These are phyloP conservation scores for Tribolium freemani DNA, from an alignment of 2,888 invertebrate species.

Conservation along the genomic window DNA sequence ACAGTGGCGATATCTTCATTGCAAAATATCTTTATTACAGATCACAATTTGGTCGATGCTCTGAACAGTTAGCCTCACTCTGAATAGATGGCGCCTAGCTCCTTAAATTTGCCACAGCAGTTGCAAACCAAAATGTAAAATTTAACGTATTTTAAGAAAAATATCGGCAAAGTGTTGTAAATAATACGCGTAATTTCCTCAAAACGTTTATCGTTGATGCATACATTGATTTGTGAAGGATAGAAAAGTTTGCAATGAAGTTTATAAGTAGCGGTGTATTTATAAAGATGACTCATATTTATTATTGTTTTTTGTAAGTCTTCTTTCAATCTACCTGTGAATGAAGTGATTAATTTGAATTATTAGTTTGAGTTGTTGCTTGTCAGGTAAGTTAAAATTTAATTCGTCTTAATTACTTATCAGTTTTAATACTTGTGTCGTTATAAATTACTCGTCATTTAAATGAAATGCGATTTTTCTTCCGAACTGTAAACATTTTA, in stretches of 20 bases:
- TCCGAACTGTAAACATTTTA: background rate
- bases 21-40: background rate
- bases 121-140: background rate
- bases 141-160: background rate
- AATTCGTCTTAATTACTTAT: slow-evolving; percentile 16
- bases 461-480: background rate
- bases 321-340: slow-evolving; percentile 45
- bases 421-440: slow-evolving; percentile 14
- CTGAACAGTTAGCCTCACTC: background rate
- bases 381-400: slow-evolving; percentile 33
- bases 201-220: background rate
- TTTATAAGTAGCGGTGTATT: slow-evolving; percentile 55
- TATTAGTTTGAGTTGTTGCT: slow-evolving; percentile 24
- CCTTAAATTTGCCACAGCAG: background rate
- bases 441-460: slow-evolving; percentile 1
- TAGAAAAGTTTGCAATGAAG: slow-evolving; percentile 45
- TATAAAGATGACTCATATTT: slow-evolving; percentile 55
- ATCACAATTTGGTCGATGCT: background rate
- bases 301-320: slow-evolving; percentile 54
- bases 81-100: background rate
- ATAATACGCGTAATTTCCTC: background rate
- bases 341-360: slow-evolving; percentile 41
- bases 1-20: background rate
- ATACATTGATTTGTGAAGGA: background rate
- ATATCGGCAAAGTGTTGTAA: background rate